Evolutionary conservation across 2,888 invertebrate species (phyloP).

Genomic region (Caenorhabditis imperialis): DNA sequence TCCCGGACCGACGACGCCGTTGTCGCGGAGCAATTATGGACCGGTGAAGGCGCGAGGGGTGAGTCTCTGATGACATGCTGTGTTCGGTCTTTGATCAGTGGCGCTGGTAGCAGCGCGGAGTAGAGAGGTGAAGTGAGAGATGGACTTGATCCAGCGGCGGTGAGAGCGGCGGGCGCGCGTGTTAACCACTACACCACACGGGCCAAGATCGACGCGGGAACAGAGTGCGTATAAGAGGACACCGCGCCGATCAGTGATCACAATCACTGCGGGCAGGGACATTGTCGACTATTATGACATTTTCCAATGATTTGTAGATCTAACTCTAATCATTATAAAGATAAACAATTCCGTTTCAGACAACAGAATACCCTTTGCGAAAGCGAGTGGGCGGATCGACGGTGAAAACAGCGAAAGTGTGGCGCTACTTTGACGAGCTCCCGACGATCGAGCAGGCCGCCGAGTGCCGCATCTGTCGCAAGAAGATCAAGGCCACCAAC

Average conservation of each 20-base stretch:
- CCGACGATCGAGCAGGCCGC: constrained; percentile 75
- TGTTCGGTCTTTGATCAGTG: background rate
- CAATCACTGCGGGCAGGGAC: too few species aligned
- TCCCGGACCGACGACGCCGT: constrained; percentile 14
- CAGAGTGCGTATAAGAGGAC: too few species aligned
- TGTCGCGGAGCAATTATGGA: constrained; percentile 22
- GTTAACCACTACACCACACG: too few species aligned
- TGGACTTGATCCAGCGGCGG: too few species aligned
- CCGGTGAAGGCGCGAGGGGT: constrained; percentile 31
- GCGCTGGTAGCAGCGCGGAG: too few species aligned
- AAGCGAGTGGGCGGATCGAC: constrained; percentile 64
- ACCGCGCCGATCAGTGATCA: too few species aligned
- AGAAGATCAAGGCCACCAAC: constrained; percentile 77
- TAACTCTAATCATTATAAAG: too few species aligned
- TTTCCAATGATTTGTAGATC: too few species aligned
- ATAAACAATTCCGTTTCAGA: constrained; percentile 23
- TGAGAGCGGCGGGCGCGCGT: too few species aligned
- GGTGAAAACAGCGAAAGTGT: constrained; percentile 69
- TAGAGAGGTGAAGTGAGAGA: too few species aligned
- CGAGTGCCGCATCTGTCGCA: constrained; percentile 72
- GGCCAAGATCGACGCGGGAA: too few species aligned
- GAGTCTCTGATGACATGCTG: background rate
- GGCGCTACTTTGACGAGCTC: constrained; percentile 74
- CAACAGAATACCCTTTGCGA: constrained; percentile 41
- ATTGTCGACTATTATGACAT: too few species aligned